Base-by-base conservation (phyloP, 2,113 vertebrate species). In the Petroica traversi region DNA sequence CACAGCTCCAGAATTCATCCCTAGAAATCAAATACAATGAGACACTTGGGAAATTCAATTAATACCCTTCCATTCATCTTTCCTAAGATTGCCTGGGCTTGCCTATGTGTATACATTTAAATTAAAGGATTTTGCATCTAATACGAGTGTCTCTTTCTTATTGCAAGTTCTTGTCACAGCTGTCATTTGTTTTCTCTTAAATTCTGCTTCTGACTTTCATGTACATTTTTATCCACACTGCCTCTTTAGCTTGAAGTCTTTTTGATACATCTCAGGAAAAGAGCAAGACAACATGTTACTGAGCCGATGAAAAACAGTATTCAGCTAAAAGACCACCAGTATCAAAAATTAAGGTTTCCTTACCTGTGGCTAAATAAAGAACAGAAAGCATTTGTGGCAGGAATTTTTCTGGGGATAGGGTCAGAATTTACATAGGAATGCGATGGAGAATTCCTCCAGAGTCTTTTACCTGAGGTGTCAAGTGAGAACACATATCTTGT, bases 401-500 rank as follows among this genome's bases (percentile, higher is more conserved):
- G 8, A 67, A 2, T 19, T 52, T 62, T 55, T 49, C 6, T 0
- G 0, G 3, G 9, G 6, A 6, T 23, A 12, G 5, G 5, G 26
- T 87, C 9, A 92, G 41, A 66, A 45, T 69, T 74, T 87, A 73
- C 67, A 78, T 24, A 80, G 46, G 33, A 93, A 20, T 13, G 24
- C 31, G 19, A 33, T 59, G 28, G 46, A 92, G 36, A 86, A 72
- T 75, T 97, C 46, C 29, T 85, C 51, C 62, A 48, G 43, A 33
- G 31, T 18, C 5, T 87, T 94, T 93, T 92, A 55, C 77, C n/a
- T 74, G 76, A 80, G 55, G 69, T 2, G 2, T 36, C n/a, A 86
- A 90, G 40, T 69, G 51, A 45, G 64, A 93, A 79, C n/a, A 58
- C 24, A 5, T 38, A 78, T 55, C 41, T 89, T 85, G 74, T 69